Conservation (phyloP, 2,113 vertebrate genomes). For the Emydocephalus ijimae region DNA sequence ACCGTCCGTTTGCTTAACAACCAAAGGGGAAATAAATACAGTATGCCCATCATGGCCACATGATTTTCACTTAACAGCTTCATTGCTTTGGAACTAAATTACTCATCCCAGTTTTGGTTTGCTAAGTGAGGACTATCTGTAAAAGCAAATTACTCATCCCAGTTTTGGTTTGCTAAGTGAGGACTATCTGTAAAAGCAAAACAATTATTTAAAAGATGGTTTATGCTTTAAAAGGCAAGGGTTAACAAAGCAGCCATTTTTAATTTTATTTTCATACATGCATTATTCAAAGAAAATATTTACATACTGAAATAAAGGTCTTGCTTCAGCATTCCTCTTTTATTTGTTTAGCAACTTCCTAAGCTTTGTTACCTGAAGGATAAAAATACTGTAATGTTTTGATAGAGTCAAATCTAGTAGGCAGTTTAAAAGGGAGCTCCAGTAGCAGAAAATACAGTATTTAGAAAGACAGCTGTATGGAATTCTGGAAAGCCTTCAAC, state of each 20-base stretch:
- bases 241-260: conserved; percentile 14
- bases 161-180: neutral
- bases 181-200: neutral
- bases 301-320: neutral
- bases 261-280: neutral
- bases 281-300: neutral
- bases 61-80: neutral
- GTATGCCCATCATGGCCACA: neutral
- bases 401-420: neutral
- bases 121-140: neutral
- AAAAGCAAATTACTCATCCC: neutral
- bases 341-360: neutral
- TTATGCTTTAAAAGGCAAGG: neutral
- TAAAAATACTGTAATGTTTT: conserved; percentile 14
- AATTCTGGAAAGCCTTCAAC: conserved; percentile 61
- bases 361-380: neutral
- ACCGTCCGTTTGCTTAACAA: neutral
- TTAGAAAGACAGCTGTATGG: conserved; percentile 57
- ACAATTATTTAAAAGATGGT: neutral
- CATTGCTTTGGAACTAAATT: neutral
- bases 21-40: neutral
- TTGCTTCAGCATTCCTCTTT: conserved; percentile 14
- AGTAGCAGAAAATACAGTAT: neutral
- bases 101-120: neutral
- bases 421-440: conserved; percentile 22